Evolutionary conservation across 2,888 invertebrate species (phyloP).

Genomic region (Dysmachus trigonus): DNA sequence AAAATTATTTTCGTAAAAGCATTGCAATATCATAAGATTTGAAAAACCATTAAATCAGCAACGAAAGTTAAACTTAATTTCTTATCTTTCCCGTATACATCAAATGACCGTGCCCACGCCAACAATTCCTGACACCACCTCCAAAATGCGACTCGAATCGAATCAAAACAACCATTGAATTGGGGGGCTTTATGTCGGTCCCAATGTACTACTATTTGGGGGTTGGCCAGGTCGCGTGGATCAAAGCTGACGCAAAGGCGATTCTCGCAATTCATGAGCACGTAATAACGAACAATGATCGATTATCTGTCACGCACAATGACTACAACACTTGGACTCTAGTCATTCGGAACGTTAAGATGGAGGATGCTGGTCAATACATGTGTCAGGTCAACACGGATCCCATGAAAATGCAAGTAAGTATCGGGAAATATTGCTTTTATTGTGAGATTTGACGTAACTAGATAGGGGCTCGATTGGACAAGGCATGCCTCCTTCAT

Average conservation of each 20-base stretch:
- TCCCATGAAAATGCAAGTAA: slow-evolving; percentile 94
- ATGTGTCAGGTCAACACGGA: slow-evolving; percentile 97
- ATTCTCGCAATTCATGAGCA: slow-evolving; percentile 93
- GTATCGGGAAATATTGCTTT: slow-evolving; percentile 51
- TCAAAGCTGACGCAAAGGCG: slow-evolving; percentile 92
- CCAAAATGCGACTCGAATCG: not conserved
- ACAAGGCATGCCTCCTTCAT: not conserved
- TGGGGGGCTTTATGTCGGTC: not conserved
- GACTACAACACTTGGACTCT: slow-evolving; percentile 94
- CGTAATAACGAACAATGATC: slow-evolving; percentile 91
- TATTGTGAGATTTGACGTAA: not conserved
- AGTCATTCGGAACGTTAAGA: slow-evolving; percentile 83
- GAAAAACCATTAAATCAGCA: not conserved
- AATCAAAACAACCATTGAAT: not conserved
- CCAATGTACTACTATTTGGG: not conserved
- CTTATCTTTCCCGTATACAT: slow-evolving; percentile 35
- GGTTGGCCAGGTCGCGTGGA: slow-evolving; percentile 84
- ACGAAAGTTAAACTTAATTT: slow-evolving; percentile 40
- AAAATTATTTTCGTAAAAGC: slow-evolving; percentile 28
- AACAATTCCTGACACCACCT: not conserved
- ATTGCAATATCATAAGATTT: not conserved
- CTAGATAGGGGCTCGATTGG: not conserved
- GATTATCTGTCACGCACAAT: slow-evolving; percentile 89
- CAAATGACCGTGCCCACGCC: not conserved
- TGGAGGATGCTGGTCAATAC: slow-evolving; percentile 88